Evolutionary conservation across 2,113 vertebrate genomes (phyloP).

Genomic region (Cheilinus undulatus): DNA sequence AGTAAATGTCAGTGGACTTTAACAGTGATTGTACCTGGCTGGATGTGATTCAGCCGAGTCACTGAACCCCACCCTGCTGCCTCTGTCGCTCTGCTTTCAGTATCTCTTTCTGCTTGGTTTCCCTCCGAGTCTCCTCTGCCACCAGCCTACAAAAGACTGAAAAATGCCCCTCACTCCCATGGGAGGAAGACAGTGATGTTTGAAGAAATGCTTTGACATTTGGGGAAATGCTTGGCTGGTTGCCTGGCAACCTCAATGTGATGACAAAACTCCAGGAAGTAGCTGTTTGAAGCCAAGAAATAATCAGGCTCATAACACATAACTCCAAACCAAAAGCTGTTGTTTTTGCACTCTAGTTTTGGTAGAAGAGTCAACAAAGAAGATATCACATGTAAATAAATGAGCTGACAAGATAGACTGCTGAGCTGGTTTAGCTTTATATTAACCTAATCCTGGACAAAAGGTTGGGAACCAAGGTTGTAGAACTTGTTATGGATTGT

Average conservation of each 20-base stretch:
- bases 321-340: background rate
- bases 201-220: conserved; percentile 17
- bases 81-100: background rate
- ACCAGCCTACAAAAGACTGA: background rate
- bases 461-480: too few species aligned
- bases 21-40: too few species aligned
- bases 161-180: background rate
- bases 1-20: too few species aligned
- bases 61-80: background rate
- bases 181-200: background rate
- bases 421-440: too few species aligned
- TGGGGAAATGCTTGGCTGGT: conserved; percentile 13
- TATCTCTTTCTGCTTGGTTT: background rate
- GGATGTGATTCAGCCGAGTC: background rate
- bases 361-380: background rate
- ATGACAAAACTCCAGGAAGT: background rate
- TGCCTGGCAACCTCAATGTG: background rate
- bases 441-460: too few species aligned
- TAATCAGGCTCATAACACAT: background rate
- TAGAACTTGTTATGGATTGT: too few species aligned
- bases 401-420: too few species aligned
- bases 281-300: background rate
- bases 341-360: background rate
- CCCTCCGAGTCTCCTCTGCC: background rate
- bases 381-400: background rate